Conservation (phyloP, 2,888 invertebrate genomes). For the Dryadula phaetusa region DNA sequence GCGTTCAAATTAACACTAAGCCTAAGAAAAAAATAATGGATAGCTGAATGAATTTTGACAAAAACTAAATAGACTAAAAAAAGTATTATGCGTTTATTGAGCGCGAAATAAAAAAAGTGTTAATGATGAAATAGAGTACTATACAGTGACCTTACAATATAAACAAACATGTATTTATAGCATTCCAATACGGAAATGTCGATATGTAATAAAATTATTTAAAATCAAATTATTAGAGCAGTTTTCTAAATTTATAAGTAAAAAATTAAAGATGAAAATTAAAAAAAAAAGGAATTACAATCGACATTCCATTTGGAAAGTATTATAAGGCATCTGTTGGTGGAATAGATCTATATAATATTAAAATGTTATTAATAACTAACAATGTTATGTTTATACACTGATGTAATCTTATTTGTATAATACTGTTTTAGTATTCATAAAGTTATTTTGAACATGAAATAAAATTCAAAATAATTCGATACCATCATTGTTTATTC, state of each 20-base stretch:
- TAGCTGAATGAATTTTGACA: slow-evolving; percentile 24
- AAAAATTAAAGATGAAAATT: neutral
- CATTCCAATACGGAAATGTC: slow-evolving; percentile 35
- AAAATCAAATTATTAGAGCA: neutral
- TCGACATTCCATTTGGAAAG: slow-evolving; percentile 46
- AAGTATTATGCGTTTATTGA: slow-evolving; percentile 40
- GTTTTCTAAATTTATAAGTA: neutral
- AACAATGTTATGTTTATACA: neutral
- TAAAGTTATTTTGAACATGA: neutral
- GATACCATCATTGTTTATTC: neutral
- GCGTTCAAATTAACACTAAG: slow-evolving; percentile 35
- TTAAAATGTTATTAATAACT: slow-evolving; percentile 28
- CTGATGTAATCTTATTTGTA: neutral
- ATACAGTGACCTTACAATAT: slow-evolving; percentile 37
- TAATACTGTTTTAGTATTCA: neutral
- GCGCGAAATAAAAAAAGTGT: slow-evolving; percentile 23
- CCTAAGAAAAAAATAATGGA: slow-evolving; percentile 30
- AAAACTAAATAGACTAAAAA: slow-evolving; percentile 24
- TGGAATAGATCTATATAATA: slow-evolving; percentile 56
- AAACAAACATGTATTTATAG: slow-evolving; percentile 37
- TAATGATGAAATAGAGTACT: slow-evolving; percentile 1
- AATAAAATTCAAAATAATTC: neutral
- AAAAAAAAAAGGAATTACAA: slow-evolving; percentile 2
- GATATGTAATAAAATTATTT: slow-evolving; percentile 8
- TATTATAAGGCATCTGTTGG: slow-evolving; percentile 76